Evolutionary conservation across 1,140 invertebrate genomes (phyloP), one percentile per base, ranked within the genome.

Genomic region (Charaxes varanes): DNA sequence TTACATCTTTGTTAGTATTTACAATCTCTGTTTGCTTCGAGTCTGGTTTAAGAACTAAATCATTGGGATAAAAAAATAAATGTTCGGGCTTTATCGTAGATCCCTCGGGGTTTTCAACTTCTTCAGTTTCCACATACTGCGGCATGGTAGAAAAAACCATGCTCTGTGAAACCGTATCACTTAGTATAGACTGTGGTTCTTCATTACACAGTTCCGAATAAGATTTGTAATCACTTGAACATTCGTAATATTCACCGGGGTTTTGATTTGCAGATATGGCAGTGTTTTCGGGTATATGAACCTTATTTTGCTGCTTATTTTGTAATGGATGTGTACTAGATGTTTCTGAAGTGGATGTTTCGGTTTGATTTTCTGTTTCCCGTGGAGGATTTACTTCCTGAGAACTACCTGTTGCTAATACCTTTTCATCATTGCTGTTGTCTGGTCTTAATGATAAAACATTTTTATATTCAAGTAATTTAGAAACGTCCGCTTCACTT

Each of bases 211-310:
- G 8, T 1, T 18, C 28, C 15, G 6, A 17, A 11, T 17, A 31
- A 31, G 14, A 10, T 14, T 17, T 17, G 4, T 8, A 8, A 17
- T 17, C 7, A 18, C 11, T 31, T 10, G 28, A 19, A 6, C 6
- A 2, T 23, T 8, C 30, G 30, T 26, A 53, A 31, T 38, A 57
- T 41, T 53, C 50, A n/a, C 21, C 35, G 8, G 51, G 50, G 19
- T 57, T 28, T 27, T 57, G 54, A n/a, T 41, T 28, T 2, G 54
- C 42, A 2, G 53, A 56, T 30, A 56, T 56, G 0, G 54, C 45
- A 12, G 49, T 42, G 23, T 43, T 22, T 15, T 6, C 12, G 3
- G 21, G 30, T 15, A 26, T 10, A 3, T 46, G 35, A 16, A 36
- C 2, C 13, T 6, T 10, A 4, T 19, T 22, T 4, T 18, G 4